Conservation (phyloP, 2,113 vertebrate species). For the Antennarius striatus region DNA sequence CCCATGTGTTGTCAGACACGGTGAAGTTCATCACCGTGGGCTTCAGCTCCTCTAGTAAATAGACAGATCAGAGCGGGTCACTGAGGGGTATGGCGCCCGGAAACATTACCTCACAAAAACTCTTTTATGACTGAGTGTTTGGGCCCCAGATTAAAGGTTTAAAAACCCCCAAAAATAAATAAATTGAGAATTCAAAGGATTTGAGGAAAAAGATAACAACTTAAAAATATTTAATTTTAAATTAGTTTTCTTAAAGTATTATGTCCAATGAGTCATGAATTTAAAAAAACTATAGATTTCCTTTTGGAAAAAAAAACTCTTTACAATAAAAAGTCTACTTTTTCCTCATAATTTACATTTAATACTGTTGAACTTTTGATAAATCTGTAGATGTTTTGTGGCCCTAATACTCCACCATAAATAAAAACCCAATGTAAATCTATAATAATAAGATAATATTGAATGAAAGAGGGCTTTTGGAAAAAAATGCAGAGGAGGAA, state of each 20-base stretch:
- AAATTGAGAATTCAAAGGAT: neutral
- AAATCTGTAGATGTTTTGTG: too few relatives aligned
- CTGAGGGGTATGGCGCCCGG: constrained; percentile 13
- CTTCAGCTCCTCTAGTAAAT: constrained; percentile 81
- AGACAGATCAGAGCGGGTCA: constrained; percentile 73
- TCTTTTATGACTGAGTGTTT: constrained; percentile 1
- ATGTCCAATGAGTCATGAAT: too few relatives aligned
- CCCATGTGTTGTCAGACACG: constrained; percentile 85
- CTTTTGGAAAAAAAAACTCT: too few relatives aligned
- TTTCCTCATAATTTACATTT: too few relatives aligned
- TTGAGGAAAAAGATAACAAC: neutral
- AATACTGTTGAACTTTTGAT: too few relatives aligned
- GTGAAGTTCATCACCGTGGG: constrained; percentile 81
- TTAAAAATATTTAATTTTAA: too few relatives aligned
- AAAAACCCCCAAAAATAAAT: neutral
- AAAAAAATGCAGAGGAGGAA: too few relatives aligned
- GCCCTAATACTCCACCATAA: neutral
- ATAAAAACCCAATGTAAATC: constrained; percentile 1
- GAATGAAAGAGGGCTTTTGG: neutral
- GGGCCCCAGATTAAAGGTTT: neutral
- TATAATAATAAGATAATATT: neutral
- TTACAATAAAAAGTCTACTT: too few relatives aligned
- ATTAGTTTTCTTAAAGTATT: too few relatives aligned
- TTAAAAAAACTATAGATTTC: too few relatives aligned
- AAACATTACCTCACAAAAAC: constrained; percentile 6